Evolutionary conservation across 2,888 invertebrate species (phyloP).

Genomic region (Acrocera orbiculus): DNA sequence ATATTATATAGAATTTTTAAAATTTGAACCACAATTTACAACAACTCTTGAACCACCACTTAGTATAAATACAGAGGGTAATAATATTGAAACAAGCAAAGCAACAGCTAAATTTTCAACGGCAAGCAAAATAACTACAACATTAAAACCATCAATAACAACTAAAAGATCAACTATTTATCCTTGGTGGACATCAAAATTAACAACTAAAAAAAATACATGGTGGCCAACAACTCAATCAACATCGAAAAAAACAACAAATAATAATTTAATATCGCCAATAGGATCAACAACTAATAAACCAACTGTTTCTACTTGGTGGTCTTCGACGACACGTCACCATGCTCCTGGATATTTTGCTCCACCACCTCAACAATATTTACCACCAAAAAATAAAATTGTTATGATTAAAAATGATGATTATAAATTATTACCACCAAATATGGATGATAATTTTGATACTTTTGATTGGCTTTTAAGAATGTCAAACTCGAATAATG

Average conservation of each 20-base stretch:
- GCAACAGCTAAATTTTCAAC: too few species aligned
- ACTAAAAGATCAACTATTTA: constrained; percentile 2
- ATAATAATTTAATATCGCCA: constrained; percentile 3
- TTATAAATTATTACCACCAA: too few species aligned
- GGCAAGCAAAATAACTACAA: constrained; percentile 5
- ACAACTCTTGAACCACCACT: constrained; percentile 30
- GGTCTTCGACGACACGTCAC: neutral
- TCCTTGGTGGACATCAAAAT: constrained; percentile 5
- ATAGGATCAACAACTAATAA: constrained; percentile 1
- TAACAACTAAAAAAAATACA: neutral
- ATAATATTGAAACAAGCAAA: constrained; percentile 8
- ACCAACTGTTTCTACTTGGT: neutral
- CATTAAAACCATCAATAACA: constrained; percentile 2
- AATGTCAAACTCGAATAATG: too few species aligned
- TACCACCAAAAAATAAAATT: too few species aligned
- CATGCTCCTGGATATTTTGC: constrained; percentile 5
- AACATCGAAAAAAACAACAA: constrained; percentile 1
- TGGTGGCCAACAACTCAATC: constrained; percentile 9
- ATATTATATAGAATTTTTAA: constrained; percentile 29
- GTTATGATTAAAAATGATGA: too few species aligned
- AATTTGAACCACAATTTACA: constrained; percentile 25
- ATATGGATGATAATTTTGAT: too few species aligned
- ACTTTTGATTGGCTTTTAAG: too few species aligned
- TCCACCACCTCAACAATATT: constrained; percentile 1
- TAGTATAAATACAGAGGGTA: constrained; percentile 12